Conservation (phyloP, 2,113 vertebrate genomes). For the Oceanodroma tethys region DNA sequence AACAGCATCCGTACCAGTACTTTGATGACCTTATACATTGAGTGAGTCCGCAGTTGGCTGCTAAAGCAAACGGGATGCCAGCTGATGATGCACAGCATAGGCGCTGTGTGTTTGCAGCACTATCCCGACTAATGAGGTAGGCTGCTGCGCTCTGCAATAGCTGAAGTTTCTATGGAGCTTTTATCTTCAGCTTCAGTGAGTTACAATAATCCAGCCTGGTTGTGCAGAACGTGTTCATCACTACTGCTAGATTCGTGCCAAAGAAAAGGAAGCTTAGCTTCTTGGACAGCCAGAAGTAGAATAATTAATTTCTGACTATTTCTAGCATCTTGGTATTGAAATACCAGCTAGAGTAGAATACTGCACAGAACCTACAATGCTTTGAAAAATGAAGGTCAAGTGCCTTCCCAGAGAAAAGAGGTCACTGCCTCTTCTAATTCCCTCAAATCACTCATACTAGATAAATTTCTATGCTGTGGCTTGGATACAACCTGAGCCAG, state of each 20-base stretch:
- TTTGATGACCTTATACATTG: background rate
- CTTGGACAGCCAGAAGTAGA: background rate
- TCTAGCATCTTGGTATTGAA: background rate
- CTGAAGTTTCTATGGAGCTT: conserved; percentile 19
- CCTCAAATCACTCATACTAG: background rate
- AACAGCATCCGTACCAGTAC: background rate
- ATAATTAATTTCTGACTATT: conserved; percentile 27
- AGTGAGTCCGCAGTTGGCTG: background rate
- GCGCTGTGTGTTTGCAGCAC: fast-evolving
- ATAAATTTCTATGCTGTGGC: background rate
- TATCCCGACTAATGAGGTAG: conserved; percentile 39
- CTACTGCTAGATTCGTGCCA: background rate
- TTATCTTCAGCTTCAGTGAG: conserved; percentile 41
- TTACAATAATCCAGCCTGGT: background rate
- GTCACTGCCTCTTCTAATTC: background rate
- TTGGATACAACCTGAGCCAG: background rate
- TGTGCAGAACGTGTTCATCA: background rate
- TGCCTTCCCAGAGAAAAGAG: background rate
- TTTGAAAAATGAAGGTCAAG: conserved; percentile 21
- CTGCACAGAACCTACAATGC: background rate
- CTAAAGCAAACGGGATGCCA: background rate
- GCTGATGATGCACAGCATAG: background rate
- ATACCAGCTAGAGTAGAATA: background rate
- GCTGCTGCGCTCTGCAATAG: background rate
- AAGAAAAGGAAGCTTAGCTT: background rate